Percentiles rank a stretch among this genome's conserved stretches.
Evolutionary conservation across 2,797 vertebrate species (phyloP).

Genomic region (Pseudochirops cupreus): DNA sequence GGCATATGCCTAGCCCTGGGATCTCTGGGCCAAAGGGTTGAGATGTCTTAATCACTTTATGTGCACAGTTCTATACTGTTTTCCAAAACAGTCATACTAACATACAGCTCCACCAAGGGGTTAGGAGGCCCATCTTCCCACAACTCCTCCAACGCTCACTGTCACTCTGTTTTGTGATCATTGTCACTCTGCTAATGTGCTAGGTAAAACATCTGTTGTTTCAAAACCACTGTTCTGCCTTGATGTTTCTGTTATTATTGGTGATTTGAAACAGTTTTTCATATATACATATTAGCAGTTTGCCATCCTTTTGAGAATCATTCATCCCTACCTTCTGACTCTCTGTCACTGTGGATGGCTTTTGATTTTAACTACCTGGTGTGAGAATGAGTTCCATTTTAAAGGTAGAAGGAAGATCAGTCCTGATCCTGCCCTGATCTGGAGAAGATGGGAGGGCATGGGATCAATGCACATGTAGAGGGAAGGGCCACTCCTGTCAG

Average conservation of each 20-base stretch:
- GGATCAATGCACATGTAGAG: background rate
- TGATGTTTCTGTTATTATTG: background rate
- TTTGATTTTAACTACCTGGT: background rate
- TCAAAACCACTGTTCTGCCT: background rate
- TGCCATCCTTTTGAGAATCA: background rate
- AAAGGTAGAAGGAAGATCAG: background rate
- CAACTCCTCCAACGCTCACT: background rate
- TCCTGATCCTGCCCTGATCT: too few species aligned
- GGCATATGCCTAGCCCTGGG: background rate
- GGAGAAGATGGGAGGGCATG: background rate
- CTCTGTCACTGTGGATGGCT: background rate
- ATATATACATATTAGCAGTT: background rate
- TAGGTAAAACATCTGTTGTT: background rate
- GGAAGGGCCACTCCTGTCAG: background rate
- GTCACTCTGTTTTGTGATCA: background rate
- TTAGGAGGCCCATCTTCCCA: background rate
- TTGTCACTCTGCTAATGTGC: background rate
- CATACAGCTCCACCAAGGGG: background rate
- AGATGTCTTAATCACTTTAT: background rate
- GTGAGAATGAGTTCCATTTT: background rate
- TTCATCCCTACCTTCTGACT: background rate
- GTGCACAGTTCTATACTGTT: background rate
- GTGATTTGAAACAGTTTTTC: background rate
- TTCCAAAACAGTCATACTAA: background rate
- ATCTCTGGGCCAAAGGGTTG: background rate